Conservation (phyloP, 1,140 invertebrate species). For the Megathymus violae region DNA sequence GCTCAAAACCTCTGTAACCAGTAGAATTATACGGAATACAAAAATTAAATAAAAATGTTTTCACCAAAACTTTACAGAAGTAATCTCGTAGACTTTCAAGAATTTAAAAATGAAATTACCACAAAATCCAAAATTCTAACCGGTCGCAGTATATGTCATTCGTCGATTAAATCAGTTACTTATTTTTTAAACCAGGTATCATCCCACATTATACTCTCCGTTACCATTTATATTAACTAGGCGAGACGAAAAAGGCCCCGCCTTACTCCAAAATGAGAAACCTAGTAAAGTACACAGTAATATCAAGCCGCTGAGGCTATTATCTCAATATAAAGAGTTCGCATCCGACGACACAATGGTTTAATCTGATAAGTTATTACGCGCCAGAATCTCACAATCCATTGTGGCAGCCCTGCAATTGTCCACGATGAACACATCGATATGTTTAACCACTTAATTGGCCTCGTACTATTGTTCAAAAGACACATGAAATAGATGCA, state of each 20-base stretch:
- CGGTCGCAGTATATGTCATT: too few species aligned
- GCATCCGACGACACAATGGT: slow-evolving; percentile 52
- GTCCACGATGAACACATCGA: slow-evolving; percentile 32
- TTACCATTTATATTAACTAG: neutral
- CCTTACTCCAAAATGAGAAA: slow-evolving; percentile 38
- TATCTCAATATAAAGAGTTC: slow-evolving; percentile 56
- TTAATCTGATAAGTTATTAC: slow-evolving; percentile 56
- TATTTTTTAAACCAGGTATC: too few species aligned
- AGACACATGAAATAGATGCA: too few species aligned
- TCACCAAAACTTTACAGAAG: too few species aligned
- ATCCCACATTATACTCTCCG: neutral
- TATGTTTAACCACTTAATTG: slow-evolving; percentile 3
- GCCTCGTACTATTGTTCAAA: too few species aligned
- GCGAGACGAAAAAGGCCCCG: neutral
- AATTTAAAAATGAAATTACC: too few species aligned
- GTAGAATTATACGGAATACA: too few species aligned
- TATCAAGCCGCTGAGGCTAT: slow-evolving; percentile 50
- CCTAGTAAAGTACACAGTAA: slow-evolving; percentile 40
- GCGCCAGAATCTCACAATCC: slow-evolving; percentile 44
- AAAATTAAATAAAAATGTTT: too few species aligned
- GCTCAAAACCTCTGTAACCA: too few species aligned
- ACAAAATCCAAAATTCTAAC: too few species aligned
- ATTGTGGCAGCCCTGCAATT: slow-evolving; percentile 52
- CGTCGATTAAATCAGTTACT: too few species aligned
- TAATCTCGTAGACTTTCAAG: too few species aligned